Conservation (phyloP, 30 jellyfish, hydroid and myxozoan species). For the Cassiopea xamachana region DNA sequence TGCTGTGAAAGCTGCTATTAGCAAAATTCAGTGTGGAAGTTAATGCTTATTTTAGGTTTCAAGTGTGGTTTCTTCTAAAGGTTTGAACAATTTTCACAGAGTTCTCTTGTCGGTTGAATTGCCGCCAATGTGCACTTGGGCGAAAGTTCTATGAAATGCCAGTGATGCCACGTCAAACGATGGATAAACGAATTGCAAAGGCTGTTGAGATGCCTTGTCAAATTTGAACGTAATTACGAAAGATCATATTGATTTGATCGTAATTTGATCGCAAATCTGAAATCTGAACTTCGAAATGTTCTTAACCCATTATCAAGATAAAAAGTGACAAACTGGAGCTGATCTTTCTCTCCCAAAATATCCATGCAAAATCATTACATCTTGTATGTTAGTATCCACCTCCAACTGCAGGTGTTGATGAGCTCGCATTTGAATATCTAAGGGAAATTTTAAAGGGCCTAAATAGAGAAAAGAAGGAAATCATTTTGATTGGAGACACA, state of each 20-base stretch:
- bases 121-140: neutral
- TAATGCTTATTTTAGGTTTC: neutral
- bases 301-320: neutral
- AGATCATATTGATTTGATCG: neutral
- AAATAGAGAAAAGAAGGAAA: too few species aligned
- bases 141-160: neutral
- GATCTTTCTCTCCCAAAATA: too few species aligned
- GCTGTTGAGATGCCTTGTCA: neutral
- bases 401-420: too few species aligned
- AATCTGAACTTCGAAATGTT: neutral
- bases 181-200: neutral
- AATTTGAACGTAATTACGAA: neutral
- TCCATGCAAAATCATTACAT: too few species aligned
- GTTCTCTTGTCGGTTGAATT: neutral
- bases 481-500: too few species aligned
- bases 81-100: neutral
- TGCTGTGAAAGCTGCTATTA: neutral
- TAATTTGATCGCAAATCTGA: neutral
- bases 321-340: too few species aligned
- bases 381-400: too few species aligned
- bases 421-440: too few species aligned
- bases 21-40: neutral
- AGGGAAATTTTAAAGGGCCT: too few species aligned
- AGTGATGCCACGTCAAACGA: neutral
- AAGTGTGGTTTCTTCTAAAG: neutral